Evolutionary conservation across 2,113 vertebrate species (phyloP).

Genomic region (Marmota flaviventris): DNA sequence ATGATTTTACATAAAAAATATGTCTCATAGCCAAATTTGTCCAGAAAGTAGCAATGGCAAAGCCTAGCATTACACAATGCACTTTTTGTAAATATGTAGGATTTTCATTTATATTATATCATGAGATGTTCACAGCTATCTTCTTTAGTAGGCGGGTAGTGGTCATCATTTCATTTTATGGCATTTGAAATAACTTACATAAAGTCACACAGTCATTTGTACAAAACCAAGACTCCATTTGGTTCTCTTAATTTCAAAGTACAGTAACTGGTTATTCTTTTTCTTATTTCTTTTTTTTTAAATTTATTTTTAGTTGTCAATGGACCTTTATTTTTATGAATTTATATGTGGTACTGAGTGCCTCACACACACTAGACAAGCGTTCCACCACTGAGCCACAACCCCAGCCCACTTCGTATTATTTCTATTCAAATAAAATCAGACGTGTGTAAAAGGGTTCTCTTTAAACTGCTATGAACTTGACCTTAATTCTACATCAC

Average conservation of each 20-base stretch:
- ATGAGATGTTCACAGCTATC: neutral
- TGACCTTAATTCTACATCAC: neutral
- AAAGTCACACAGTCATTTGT: neutral
- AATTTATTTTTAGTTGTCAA: too few species aligned
- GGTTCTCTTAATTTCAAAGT: neutral
- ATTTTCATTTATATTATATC: neutral
- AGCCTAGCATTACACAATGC: neutral
- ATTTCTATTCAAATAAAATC: slow-evolving; percentile 32
- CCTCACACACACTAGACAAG: too few species aligned
- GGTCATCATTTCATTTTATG: slow-evolving; percentile 25
- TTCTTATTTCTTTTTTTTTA: neutral
- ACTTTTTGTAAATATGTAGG: neutral
- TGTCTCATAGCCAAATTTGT: neutral
- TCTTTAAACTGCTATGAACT: neutral
- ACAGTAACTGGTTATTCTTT: neutral
- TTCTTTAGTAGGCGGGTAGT: neutral
- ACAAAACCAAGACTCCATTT: neutral
- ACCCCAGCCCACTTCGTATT: too few species aligned
- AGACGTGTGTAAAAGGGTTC: neutral
- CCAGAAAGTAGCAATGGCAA: neutral
- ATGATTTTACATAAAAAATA: neutral
- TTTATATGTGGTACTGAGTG: too few species aligned
- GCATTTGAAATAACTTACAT: neutral
- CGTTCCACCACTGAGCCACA: too few species aligned
- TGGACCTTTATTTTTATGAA: too few species aligned